These are phyloP conservation scores for Rhinichthys osculus DNA, from an alignment of 2,797 vertebrate species.

Conservation along the genomic window DNA sequence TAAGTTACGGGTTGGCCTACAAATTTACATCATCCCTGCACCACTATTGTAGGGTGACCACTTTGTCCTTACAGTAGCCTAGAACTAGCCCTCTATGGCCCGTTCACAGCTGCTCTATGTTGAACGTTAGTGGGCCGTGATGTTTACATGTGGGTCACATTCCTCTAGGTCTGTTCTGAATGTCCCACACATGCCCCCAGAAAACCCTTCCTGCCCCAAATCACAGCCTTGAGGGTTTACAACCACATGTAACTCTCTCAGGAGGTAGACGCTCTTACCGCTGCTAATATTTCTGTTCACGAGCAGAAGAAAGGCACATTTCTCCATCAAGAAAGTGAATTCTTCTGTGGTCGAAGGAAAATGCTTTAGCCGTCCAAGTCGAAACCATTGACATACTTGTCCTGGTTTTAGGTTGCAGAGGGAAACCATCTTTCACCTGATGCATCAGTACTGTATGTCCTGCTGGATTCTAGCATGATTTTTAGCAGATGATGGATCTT, in stretches of 20 bases:
- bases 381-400: slow-evolving; percentile 6
- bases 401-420: slow-evolving; percentile 14
- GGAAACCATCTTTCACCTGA: slow-evolving; percentile 16
- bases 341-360: slow-evolving; percentile 22
- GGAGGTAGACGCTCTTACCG: slow-evolving; percentile 10
- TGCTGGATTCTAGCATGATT: background rate
- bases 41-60: background rate
- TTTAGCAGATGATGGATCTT: background rate
- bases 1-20: background rate
- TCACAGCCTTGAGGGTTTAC: slow-evolving; percentile 19
- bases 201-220: slow-evolving; percentile 37
- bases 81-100: background rate
- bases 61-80: background rate
- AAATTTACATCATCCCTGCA: background rate
- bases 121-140: slow-evolving; percentile 25
- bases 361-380: slow-evolving; percentile 5
- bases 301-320: slow-evolving; percentile 2
- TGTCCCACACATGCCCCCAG: slow-evolving; percentile 33
- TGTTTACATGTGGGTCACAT: slow-evolving; percentile 43
- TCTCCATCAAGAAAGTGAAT: slow-evolving; percentile 8
- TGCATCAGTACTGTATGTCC: background rate
- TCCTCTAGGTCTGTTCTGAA: slow-evolving; percentile 25
- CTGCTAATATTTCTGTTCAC: slow-evolving; percentile 16
- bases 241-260: background rate
- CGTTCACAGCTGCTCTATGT: slow-evolving; percentile 23